A percentile compares a stretch with the other conserved stretches of the same genome.
phyloP scores from a whole-genome alignment of 2,888 invertebrate genomes.

The Apoda limacodes region DNA sequence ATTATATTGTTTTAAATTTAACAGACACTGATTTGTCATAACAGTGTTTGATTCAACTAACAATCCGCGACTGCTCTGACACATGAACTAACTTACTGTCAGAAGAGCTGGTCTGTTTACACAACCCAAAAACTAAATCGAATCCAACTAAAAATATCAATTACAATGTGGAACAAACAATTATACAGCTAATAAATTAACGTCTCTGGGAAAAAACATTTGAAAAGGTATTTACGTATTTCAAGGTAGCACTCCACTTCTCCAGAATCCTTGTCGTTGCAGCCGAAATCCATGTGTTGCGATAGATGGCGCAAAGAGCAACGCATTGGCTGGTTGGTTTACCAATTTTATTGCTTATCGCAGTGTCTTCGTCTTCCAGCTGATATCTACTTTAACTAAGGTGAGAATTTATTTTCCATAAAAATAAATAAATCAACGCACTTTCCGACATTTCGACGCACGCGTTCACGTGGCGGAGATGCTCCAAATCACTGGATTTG shows the following conservation, averaged over 20 bases:
- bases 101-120: conserved; percentile 60
- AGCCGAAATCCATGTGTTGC: conserved; percentile 72
- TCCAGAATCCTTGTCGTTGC: conserved; percentile 74
- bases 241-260: conserved; percentile 78
- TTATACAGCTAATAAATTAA: conserved; percentile 49
- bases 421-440: conserved; percentile 50
- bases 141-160: conserved; percentile 67
- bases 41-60: conserved; percentile 42
- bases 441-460: conserved; percentile 56
- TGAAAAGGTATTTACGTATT: conserved; percentile 72
- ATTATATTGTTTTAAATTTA: no score
- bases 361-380: conserved; percentile 52
- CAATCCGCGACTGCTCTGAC: conserved; percentile 55
- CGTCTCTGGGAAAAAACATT: conserved; percentile 32
- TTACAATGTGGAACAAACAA: conserved; percentile 58
- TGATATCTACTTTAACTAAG: conserved; percentile 57
- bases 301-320: conserved; percentile 30
- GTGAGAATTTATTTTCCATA: conserved; percentile 28
- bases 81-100: conserved; percentile 51
- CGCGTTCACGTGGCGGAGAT: conserved; percentile 41
- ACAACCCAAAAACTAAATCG: conserved; percentile 62
- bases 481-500: conserved; percentile 50
- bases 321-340: conserved; percentile 35
- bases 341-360: conserved; percentile 35
- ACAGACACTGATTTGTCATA: no score